Evolutionary conservation across 2,113 vertebrate genomes (phyloP), one percentile per base, ranked within the genome.

Genomic region (Meriones unguiculatus): DNA sequence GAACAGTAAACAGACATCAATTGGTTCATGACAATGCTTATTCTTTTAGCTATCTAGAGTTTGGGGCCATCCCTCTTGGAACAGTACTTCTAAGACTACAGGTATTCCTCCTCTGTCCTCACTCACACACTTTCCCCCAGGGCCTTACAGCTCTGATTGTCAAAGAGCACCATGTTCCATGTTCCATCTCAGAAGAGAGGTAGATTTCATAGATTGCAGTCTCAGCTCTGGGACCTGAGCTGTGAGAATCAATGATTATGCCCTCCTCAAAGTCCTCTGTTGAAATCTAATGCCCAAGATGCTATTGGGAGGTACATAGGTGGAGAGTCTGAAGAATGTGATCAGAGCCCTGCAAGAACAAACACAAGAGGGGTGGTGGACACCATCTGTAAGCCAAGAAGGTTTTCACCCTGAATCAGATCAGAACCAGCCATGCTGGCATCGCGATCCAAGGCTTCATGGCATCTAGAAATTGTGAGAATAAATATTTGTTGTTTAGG

Each of bases 21-120:
- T 0, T 15, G 32, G 13, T 3, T 94, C 32, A 25, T 1, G 10
- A 25, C 2, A 0, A 4, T 5, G 22, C 15, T 4, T 89, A 85
- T 62, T 46, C 69, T 22, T 75, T 41, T 62, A 17, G 54, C 52
- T 72, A 4, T 62, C 41, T 64, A 64, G 28, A 9, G 18, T 30
- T 32, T 30, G 1, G 17, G 67, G 30, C 30, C 46, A 75, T n/a
- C 78, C 3, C 24, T 13, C 2, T 35, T 41, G 18, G 11, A 46
- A 15, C 2, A 2, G 38, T 2, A 41, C 9, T 46, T 80, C 35
- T 12, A 65, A 78, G 18, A 67, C 24, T 38, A 52, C 20, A 38
- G 32, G 18, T 70, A 65, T 30, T 50, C 12, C 32, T 38, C 14
- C 32, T 88, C 70, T 4, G 17, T 17, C 38, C 77, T 62, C 11